A percentile compares a stretch with the other conserved stretches of the same genome.
These are phyloP conservation scores for Bombylius discolor DNA, from an alignment of 2,888 invertebrate genomes.

Conservation along the genomic window DNA sequence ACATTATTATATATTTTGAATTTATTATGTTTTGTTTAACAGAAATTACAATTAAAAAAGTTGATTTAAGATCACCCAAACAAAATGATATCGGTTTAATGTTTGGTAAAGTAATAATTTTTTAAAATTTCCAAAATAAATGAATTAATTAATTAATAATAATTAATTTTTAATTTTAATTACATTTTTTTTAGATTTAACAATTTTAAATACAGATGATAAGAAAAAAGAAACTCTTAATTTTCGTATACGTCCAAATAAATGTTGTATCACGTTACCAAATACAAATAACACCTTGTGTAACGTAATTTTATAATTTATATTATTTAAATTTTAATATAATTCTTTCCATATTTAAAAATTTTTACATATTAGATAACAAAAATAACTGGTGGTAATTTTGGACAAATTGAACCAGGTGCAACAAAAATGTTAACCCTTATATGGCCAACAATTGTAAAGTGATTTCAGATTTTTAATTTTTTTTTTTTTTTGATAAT, in stretches of 20 bases:
- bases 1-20: neutral
- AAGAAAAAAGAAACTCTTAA: constrained; percentile 16
- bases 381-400: constrained; percentile 27
- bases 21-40: neutral
- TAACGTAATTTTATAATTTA: constrained; percentile 13
- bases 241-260: constrained; percentile 16
- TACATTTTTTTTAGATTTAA: constrained; percentile 21
- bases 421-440: constrained; percentile 23
- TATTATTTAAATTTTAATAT: neutral
- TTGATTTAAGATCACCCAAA: constrained; percentile 24
- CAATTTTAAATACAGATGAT: constrained; percentile 17
- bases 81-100: constrained; percentile 28
- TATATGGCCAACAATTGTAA: constrained; percentile 30
- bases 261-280: constrained; percentile 22
- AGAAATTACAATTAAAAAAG: constrained; percentile 14
- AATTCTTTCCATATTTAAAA: neutral
- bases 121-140: neutral
- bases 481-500: neutral
- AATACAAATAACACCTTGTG: constrained; percentile 7
- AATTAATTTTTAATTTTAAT: neutral
- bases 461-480: neutral
- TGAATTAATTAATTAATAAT: neutral
- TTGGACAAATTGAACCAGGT: constrained; percentile 25
- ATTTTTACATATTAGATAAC: constrained; percentile 16
- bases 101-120: constrained; percentile 22